A percentile compares a stretch with the other conserved stretches of the same genome.
phyloP scores from a whole-genome alignment of 2,888 invertebrate species.

The Troglohyphantes excavatus region DNA sequence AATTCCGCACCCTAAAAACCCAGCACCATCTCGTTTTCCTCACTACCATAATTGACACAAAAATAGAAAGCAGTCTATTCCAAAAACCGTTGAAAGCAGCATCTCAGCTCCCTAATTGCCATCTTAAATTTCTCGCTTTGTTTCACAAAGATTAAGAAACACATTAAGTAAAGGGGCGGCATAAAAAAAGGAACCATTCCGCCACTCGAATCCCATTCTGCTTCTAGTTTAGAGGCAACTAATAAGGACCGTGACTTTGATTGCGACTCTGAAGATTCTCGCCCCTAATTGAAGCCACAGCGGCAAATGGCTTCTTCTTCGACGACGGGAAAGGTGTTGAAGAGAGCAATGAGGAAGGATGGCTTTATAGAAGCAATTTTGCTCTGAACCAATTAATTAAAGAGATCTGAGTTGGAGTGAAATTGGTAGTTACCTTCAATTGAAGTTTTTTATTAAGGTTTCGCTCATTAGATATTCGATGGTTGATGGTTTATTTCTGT shows the following conservation, averaged over 20 bases:
- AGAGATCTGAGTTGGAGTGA: conserved; percentile 2
- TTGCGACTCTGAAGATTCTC: neutral
- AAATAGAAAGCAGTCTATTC: neutral
- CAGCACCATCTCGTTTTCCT: neutral
- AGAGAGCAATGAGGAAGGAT: neutral
- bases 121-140: conserved; percentile 33
- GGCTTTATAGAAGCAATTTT: conserved; percentile 19
- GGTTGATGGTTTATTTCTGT: neutral
- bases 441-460: neutral
- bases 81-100: conserved; percentile 8
- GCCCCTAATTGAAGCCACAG: neutral
- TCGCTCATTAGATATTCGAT: neutral
- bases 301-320: neutral
- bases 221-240: neutral
- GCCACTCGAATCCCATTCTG: neutral
- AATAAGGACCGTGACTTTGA: neutral
- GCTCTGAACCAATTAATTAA: neutral
- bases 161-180: neutral
- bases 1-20: neutral
- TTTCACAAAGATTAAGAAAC: conserved; percentile 23
- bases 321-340: neutral
- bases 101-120: conserved; percentile 27
- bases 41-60: neutral
- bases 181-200: neutral
- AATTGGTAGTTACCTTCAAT: neutral